Evolutionary conservation across 2,888 invertebrate genomes (phyloP), one percentile per base, ranked within the genome.

Genomic region (Zygaena filipendulae): DNA sequence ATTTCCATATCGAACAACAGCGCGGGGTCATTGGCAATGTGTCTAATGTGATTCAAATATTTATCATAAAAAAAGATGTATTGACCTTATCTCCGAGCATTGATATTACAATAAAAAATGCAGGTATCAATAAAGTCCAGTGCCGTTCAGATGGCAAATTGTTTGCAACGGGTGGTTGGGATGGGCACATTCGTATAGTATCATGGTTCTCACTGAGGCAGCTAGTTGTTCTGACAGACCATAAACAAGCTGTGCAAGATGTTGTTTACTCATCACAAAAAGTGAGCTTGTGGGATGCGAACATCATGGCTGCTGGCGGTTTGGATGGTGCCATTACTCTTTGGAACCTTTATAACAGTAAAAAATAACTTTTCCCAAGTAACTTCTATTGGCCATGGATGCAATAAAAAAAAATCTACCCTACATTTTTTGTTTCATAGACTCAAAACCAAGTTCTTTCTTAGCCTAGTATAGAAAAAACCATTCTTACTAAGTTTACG

Each of bases 261-360:
- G 82, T 91, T 31, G 83, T 83, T 22, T 91, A 87, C 64, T 89
- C 91, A 3, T 66, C 74, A 1, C 79, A 81, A 23, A 81, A 82
- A 38, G 85, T 90, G 4, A 77, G 83, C 31, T 75, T 82, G 43
- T 90, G 90, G 86, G 84, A 85, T 27, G 83, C 87, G n/a, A 84
- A 86, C 32, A 82, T 91, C n/a, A 87, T 91, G 87, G 91, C 90
- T 8, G 88, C 87, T 1, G 85, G 85, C 23, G 87, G 89, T 12
- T 83, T 87, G 36, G 91, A 92, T 62, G 87, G 88, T 40, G 84
- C 84, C 49, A 87, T 92, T 42, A 87, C 90, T 3, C 79, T 92
- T 30, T 92, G 91, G 91, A 86, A 90, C 72, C 80, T 92, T 47
- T 92, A 91, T 56, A 90, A 90, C 38, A 55, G 47, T 36, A 74